These are phyloP conservation scores for Matsumyia berberina DNA, from an alignment of 2,888 invertebrate species.

Conservation along the genomic window DNA sequence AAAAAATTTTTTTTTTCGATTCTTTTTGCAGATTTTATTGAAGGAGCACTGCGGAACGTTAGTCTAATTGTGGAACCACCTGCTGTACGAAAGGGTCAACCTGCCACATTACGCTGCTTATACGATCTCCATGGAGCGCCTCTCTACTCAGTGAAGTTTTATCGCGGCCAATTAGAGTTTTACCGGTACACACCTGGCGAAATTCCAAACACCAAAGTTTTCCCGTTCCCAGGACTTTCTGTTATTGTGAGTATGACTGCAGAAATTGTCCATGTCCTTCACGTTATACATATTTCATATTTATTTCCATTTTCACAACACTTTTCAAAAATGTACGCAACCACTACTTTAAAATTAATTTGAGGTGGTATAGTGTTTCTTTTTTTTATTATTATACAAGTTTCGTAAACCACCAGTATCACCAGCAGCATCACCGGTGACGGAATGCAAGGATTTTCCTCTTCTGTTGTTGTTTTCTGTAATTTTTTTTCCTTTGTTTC, in stretches of 20 bases:
- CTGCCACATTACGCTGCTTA: conserved; percentile 89
- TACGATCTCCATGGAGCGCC: conserved; percentile 91
- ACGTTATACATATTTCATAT: conserved; percentile 40
- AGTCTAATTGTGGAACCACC: conserved; percentile 89
- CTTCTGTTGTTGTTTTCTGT: conserved; percentile 8
- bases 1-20: neutral
- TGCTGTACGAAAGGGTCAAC: conserved; percentile 88
- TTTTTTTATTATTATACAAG: conserved; percentile 37
- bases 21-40: conserved; percentile 84
- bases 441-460: neutral
- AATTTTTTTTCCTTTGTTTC: conserved; percentile 44
- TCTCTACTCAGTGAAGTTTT: conserved; percentile 94
- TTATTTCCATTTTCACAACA: conserved; percentile 7
- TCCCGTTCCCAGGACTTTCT: conserved; percentile 89
- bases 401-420: conserved; percentile 34
- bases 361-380: conserved; percentile 4
- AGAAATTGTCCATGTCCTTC: conserved; percentile 32
- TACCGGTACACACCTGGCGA: conserved; percentile 92
- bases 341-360: conserved; percentile 49
- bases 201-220: conserved; percentile 89
- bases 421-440: neutral
- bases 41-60: conserved; percentile 89
- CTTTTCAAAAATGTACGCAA: conserved; percentile 31
- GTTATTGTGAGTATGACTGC: conserved; percentile 90
- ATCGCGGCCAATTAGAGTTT: conserved; percentile 92